A percentile compares a stretch with the other conserved stretches of the same genome.
These are phyloP conservation scores for Polyergus mexicanus DNA, from an alignment of 1,140 invertebrate species.

Conservation along the genomic window DNA sequence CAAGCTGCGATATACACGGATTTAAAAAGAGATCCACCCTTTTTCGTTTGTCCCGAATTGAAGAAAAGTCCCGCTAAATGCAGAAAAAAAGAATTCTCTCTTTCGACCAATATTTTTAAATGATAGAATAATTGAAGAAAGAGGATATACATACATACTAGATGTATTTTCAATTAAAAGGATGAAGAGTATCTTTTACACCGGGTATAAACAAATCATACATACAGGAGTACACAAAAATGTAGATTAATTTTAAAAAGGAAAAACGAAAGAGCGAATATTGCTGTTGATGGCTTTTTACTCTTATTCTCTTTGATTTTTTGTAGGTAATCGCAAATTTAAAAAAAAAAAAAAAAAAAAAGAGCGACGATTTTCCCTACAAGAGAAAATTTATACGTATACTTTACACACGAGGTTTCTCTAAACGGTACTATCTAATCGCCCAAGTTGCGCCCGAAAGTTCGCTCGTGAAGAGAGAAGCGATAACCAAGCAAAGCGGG, in stretches of 20 bases:
- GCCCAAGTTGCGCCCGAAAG: slow-evolving; percentile 28
- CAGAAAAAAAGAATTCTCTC: not conserved
- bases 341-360: not conserved
- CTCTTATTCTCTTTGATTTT: not conserved
- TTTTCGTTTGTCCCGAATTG: not conserved
- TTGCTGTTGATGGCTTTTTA: not conserved
- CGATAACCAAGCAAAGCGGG: slow-evolving; percentile 23
- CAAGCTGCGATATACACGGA: not conserved
- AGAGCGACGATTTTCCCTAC: too few species aligned
- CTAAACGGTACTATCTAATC: not conserved
- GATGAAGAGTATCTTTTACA: not conserved
- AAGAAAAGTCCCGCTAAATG: not conserved
- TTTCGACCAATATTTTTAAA: not conserved
- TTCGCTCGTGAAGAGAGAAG: slow-evolving; percentile 44
- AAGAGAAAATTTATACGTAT: not conserved
- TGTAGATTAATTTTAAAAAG: not conserved
- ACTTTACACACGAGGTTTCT: not conserved
- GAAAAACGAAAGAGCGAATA: not conserved
- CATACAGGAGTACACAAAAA: not conserved
- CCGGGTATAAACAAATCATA: not conserved
- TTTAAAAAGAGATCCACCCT: not conserved
- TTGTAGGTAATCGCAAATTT: not conserved
- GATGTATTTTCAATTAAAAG: not conserved
- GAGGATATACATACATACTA: too few species aligned
- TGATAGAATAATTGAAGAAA: not conserved